A percentile compares a stretch with the other conserved stretches of the same genome.
Conservation (phyloP, 2,797 vertebrate species). For the Schizopygopsis malacanthus region DNA sequence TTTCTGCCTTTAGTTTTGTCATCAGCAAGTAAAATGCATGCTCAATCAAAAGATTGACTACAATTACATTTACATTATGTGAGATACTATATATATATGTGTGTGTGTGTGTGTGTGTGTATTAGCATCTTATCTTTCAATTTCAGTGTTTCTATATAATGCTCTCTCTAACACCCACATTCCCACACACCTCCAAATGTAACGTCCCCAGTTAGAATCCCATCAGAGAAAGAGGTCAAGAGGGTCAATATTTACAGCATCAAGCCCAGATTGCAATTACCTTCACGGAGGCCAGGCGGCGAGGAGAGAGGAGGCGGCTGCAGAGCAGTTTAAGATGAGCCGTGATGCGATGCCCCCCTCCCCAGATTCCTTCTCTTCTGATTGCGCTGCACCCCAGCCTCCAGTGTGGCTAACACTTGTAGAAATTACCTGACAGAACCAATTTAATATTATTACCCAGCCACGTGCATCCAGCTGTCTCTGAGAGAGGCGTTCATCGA, state of each 20-base stretch:
- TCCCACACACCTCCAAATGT: constrained; percentile 54
- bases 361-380: constrained; percentile 65
- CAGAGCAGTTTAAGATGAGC: constrained; percentile 58
- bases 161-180: constrained; percentile 41
- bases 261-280: constrained; percentile 69
- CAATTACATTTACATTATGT: too few relatives aligned
- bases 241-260: constrained; percentile 67
- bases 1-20: too few relatives aligned
- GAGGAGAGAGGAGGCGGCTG: constrained; percentile 44
- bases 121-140: constrained; percentile 47
- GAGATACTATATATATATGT: neutral
- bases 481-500: constrained; percentile 49
- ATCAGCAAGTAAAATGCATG: too few relatives aligned
- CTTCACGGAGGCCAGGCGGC: constrained; percentile 43
- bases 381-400: constrained; percentile 72
- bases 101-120: neutral
- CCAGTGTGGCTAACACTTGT: constrained; percentile 81
- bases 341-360: constrained; percentile 36
- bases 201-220: constrained; percentile 63
- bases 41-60: too few relatives aligned
- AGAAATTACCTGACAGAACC: constrained; percentile 85
- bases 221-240: constrained; percentile 64
- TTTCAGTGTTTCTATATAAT: constrained; percentile 54
- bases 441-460: constrained; percentile 82
- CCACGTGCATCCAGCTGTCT: constrained; percentile 69